Base-by-base conservation (phyloP, 2,888 invertebrate genomes). In the Argyresthia albistria region DNA sequence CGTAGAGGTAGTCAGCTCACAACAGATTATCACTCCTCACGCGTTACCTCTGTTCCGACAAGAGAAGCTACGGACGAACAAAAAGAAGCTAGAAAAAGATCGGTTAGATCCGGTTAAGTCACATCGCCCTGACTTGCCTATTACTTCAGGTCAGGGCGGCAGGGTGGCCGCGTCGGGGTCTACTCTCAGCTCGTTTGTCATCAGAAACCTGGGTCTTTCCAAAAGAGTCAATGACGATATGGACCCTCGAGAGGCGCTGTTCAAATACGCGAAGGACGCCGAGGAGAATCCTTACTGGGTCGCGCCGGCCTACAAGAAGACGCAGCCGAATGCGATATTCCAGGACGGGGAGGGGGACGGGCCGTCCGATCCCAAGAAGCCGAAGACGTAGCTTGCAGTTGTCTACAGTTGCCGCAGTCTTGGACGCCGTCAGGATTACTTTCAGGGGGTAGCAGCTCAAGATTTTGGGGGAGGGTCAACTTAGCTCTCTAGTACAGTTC, bases 241-340 rank as follows among this genome's bases (percentile, higher is more conserved):
- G 63, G 97, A 99, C 88, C 98, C 98, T 0, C 90, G 98, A 50
- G 97, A 97, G 66, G 98, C 98, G 1, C 97, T 99, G 60, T 82
- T 98, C 54, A 95, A 97, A 60, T 97, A 92, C 73, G 98, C 98
- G 0, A 96, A 98, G 69, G 97, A 97, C 1, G 98, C 98, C 0
- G 97, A 91, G 50, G 96, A 98, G 69, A 96, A 98, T 89, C 98
- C 98, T 0, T 97, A 97, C 70, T 99, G 98, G 98, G 95, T 97
- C 42, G 92, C 97, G 0, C 97, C 97, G 0, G 97, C 97, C 0
- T 97, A 97, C 67, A 91, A 93, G 50, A 94, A 92, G 65, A 97
- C 96, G 0, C 98, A 98, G 64, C 97, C 98, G 0, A 91, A 91
- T 60, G 90, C 94, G 0, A 93, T 97, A 55, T 95, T 96, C 65